These are phyloP conservation scores for Zosterops borbonicus DNA, from an alignment of 2,113 vertebrate species.

Conservation along the genomic window DNA sequence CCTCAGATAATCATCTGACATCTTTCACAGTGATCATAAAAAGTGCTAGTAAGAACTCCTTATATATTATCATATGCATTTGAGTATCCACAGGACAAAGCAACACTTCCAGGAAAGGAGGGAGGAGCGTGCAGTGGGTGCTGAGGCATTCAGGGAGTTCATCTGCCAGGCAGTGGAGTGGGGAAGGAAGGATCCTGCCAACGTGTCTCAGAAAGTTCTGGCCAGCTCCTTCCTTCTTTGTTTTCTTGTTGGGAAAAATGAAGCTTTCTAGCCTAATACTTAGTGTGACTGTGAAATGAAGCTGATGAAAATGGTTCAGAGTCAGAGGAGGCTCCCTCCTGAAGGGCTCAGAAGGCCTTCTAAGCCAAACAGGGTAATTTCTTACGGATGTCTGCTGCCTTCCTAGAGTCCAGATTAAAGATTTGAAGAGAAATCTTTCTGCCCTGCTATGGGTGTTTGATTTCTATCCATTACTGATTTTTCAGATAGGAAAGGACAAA, in stretches of 20 bases:
- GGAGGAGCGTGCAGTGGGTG: neutral
- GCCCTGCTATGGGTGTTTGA: neutral
- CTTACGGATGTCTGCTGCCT: neutral
- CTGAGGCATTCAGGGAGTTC: neutral
- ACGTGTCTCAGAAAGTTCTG: neutral
- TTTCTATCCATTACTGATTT: neutral
- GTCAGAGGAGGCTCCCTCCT: neutral
- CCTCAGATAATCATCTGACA: constrained; percentile 21
- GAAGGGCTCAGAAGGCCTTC: neutral
- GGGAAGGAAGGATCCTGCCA: neutral
- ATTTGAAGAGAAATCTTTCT: neutral
- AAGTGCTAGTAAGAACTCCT: neutral
- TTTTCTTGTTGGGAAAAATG: neutral
- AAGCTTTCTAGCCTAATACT: neutral
- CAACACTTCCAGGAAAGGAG: neutral
- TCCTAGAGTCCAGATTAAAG: neutral
- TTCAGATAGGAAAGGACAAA: neutral
- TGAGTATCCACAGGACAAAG: neutral
- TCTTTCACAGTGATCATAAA: neutral
- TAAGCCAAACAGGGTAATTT: neutral
- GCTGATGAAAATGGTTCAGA: neutral
- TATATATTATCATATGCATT: neutral
- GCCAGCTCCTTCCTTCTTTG: neutral
- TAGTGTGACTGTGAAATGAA: neutral
- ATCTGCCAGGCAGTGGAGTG: neutral